Evolutionary conservation across 2,888 invertebrate species (phyloP), one percentile per base, ranked within the genome.

Genomic region (Orthosia gracilis): DNA sequence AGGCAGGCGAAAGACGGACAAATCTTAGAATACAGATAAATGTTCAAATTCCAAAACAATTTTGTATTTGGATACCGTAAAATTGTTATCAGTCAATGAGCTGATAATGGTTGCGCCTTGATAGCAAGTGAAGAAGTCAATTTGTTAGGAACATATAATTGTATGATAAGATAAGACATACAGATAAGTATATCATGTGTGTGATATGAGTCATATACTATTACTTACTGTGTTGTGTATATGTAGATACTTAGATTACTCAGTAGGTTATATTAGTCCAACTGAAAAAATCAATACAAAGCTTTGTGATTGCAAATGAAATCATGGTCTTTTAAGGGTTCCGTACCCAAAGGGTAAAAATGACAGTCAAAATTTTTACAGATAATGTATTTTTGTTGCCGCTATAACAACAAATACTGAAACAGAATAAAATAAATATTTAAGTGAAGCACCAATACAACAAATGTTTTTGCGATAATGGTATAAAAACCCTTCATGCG

Each of bases 111-210:
- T 26, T 52, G n/a, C 1, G 17, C 17, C 26, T 50, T 74, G 87
- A 85, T 84, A 87, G 76, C 23, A 80, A 73, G 69, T 71, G 69
- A 67, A 78, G 74, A 69, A 80, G 68, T 80, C 73, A 78, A 80
- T 79, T 76, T 84, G 73, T 73, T 70, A 62, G 31, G 55, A 68
- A 74, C 66, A 69, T 73, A 63, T 80, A 87, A 80, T 85, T 76
- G 47, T 54, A 61, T 69, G 86, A 86, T 86, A 85, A 85, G 87
- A 84, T 85, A 80, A 50, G 12, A 52, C 12, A n/a, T 15, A 61
- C 23, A 26, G 45, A 69, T 68, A 61, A 26, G 31, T 57, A 13
- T 58, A 63, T 59, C 49, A 67, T 61, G 31, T 76, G 23, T 64
- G 23, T 55, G 31, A 59, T 67, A 52, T 83, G 83, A 83, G 26